Conservation (phyloP, 2,888 invertebrate species). For the Myathropa florea region DNA sequence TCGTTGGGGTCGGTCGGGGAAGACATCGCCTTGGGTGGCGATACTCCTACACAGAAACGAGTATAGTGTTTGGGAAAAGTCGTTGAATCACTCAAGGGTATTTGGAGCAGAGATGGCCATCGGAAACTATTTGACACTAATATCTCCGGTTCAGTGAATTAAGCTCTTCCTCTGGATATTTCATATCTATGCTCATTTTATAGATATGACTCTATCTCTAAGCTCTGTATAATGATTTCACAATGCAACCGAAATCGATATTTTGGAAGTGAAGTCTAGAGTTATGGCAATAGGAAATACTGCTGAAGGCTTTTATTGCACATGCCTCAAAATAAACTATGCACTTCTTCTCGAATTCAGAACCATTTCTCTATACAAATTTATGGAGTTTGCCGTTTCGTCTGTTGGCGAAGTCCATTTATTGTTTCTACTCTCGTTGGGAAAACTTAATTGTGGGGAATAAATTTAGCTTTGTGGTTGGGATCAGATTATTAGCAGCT, state of each 20-base stretch:
- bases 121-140: constrained; percentile 47
- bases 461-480: no score
- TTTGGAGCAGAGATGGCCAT: constrained; percentile 19
- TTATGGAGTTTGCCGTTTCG: neutral
- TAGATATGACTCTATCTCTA: neutral
- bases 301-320: neutral
- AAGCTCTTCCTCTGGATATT: constrained; percentile 6
- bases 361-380: neutral
- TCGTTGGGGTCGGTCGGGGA: neutral
- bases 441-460: no score
- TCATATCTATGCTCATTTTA: neutral
- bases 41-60: neutral
- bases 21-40: neutral
- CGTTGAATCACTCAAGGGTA: constrained; percentile 18
- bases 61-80: constrained; percentile 8
- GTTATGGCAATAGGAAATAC: neutral
- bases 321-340: neutral
- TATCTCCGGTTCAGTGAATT: constrained; percentile 43
- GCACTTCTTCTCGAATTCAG: neutral
- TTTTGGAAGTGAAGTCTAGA: neutral
- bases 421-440: no score
- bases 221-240: neutral
- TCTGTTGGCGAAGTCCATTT: no score
- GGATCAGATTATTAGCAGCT: no score
- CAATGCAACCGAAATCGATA: neutral